Base-by-base conservation (phyloP, 2,113 vertebrate species). In the Seriola quinqueradiata region DNA sequence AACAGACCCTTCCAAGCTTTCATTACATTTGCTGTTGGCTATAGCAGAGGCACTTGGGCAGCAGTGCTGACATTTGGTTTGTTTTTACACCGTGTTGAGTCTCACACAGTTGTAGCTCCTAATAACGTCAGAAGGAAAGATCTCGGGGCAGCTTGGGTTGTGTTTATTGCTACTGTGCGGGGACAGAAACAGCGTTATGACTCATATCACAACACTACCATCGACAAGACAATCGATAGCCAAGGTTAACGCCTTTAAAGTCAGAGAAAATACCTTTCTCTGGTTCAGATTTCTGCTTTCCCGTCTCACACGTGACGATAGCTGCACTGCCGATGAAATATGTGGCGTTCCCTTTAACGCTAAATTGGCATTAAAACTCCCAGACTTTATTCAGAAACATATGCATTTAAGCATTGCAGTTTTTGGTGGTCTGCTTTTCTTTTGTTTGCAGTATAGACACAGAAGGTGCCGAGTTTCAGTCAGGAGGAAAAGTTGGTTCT, bases 51-150 rank as follows among this genome's bases (percentile, higher is more conserved):
- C 85, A 88, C 92, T 71, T 67, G 90, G 90, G 91, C 93, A 90
- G 40, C 61, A n/a, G 90, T 32, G 92, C 84, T 96, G 94, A 95
- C 95, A 95, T 95, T 95, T 94, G 92, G 93, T 95, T 95, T 95
- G 95, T 95, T 95, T 95, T 95, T 92, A 93, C 93, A 93, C 92
- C 86, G 70, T 89, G 93, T 93, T 90, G 89, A 88, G 89, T 92
- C 86, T 89, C 92, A 89, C 94, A 88, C 87, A 75, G 87, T 87
- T 90, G 91, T 88, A 92, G 89, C 90, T 90, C 93, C 94, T 94
- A 94, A 94, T 95, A 95, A 95, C 94, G 94, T 95, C 93, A 95
- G 85, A 75, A 85, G 76, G 78, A 92, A 90, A 92, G 92, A 93
- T 94, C 93, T 90, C 60, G 86, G 89, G 86, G 86, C 87, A 75